Evolutionary conservation across 1,140 invertebrate species (phyloP).

Genomic region (Drosophila kurseongensis): DNA sequence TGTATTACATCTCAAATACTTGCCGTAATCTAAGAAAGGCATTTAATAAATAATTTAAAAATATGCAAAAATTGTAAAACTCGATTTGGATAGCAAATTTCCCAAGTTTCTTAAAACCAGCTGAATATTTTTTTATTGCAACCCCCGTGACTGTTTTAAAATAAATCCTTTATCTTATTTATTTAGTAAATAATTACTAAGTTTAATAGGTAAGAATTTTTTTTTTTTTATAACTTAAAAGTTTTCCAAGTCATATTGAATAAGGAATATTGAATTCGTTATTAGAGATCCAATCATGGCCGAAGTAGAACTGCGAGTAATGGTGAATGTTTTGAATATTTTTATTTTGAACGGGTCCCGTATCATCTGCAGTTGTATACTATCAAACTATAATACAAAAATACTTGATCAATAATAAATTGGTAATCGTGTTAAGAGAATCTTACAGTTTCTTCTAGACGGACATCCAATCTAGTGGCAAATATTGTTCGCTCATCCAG

Average conservation of each 20-base stretch:
- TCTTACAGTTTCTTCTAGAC: slow-evolving; percentile 27
- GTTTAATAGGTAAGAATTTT: too few species aligned
- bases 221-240: too few species aligned
- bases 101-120: too few species aligned
- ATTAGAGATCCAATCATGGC: slow-evolving; percentile 22
- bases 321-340: slow-evolving; percentile 10
- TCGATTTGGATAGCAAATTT: too few species aligned
- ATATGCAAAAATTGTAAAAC: too few species aligned
- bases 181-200: too few species aligned
- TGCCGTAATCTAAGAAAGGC: neutral
- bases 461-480: slow-evolving; percentile 13
- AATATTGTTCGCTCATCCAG: slow-evolving; percentile 20
- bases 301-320: neutral
- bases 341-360: slow-evolving; percentile 15
- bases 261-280: slow-evolving; percentile 10
- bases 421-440: neutral
- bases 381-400: slow-evolving; percentile 13
- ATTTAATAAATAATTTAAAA: too few species aligned
- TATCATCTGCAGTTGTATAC: slow-evolving; percentile 27
- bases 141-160: too few species aligned
- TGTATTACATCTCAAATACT: too few species aligned
- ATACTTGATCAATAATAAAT: neutral
- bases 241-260: slow-evolving; percentile 42
- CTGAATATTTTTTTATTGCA: too few species aligned
- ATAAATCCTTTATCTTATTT: too few species aligned